Conservation (phyloP, 2,888 invertebrate species). For the Oligia strigilis region DNA sequence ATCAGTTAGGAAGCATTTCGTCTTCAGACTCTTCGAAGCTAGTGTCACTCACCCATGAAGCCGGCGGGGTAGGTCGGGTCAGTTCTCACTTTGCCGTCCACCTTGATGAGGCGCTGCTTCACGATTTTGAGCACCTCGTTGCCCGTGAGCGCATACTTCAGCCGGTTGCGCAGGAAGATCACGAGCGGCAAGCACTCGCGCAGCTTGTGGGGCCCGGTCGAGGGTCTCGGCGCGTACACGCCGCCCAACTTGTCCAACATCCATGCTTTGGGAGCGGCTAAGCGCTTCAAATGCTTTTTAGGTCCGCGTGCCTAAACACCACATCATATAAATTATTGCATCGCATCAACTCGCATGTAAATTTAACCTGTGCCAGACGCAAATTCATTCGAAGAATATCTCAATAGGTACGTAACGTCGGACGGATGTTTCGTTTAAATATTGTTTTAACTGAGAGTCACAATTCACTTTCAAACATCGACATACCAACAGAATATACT, state of each 20-base stretch:
- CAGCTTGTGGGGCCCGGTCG: conserved; percentile 99
- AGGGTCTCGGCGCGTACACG: conserved; percentile 99
- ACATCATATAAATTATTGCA: conserved; percentile 46
- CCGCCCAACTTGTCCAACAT: conserved; percentile 99
- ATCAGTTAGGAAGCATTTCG: neutral
- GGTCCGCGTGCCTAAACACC: conserved; percentile 97
- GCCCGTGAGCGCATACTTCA: conserved; percentile 99
- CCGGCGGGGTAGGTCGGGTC: conserved; percentile 99
- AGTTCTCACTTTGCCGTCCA: conserved; percentile 99
- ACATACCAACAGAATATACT: conserved; percentile 15
- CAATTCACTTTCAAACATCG: conserved; percentile 29
- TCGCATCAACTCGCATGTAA: neutral
- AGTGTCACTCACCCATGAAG: conserved; percentile 97
- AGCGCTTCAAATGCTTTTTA: conserved; percentile 99
- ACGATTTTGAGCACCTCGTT: conserved; percentile 99
- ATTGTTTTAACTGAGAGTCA: neutral
- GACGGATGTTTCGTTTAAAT: neutral
- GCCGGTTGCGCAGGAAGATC: conserved; percentile 98
- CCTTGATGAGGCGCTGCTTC: conserved; percentile 99
- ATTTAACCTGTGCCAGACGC: conserved; percentile 52
- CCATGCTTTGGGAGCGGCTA: conserved; percentile 99
- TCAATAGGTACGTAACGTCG: neutral
- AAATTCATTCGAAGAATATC: neutral
- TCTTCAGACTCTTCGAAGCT: neutral
- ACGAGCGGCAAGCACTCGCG: conserved; percentile 99